These are phyloP conservation scores for Pomacea canaliculata DNA, from an alignment of 2,888 invertebrate genomes.

Conservation along the genomic window DNA sequence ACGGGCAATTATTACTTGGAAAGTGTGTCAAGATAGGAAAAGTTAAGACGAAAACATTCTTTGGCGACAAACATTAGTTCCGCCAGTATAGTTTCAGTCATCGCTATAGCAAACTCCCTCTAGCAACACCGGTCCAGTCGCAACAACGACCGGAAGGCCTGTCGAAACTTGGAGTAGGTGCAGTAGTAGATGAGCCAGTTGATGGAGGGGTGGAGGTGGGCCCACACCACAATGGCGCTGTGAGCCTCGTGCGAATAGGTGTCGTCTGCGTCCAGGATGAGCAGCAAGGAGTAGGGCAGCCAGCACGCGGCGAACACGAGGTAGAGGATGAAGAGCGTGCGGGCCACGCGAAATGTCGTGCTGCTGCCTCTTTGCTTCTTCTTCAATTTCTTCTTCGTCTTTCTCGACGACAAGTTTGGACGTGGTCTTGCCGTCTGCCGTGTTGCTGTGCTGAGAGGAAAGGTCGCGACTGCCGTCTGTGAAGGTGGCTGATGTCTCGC, in stretches of 20 bases:
- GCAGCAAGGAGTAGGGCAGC: constrained; percentile 41
- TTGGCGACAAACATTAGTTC: background rate
- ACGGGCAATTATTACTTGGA: no score
- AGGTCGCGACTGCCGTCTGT: no score
- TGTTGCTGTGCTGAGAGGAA: no score
- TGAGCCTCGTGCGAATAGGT: constrained; percentile 35
- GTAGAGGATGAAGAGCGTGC: constrained; percentile 42
- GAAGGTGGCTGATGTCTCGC: no score
- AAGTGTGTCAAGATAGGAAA: background rate
- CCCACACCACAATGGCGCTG: constrained; percentile 37
- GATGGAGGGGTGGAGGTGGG: constrained; percentile 44
- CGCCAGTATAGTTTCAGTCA: background rate
- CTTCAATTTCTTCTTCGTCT: no score
- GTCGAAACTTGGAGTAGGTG: constrained; percentile 15
- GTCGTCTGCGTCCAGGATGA: constrained; percentile 36
- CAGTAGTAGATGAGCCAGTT: constrained; percentile 42
- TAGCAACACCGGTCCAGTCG: constrained; percentile 12
- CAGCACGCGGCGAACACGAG: constrained; percentile 45
- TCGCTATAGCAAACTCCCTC: background rate
- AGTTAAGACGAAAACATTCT: background rate
- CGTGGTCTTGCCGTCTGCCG: no score
- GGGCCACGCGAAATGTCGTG: constrained; percentile 31
- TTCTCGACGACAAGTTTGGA: no score
- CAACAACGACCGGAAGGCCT: background rate
- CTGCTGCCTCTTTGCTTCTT: background rate